Conservation (phyloP, 1,140 invertebrate genomes). For the Euwallacea similis region DNA sequence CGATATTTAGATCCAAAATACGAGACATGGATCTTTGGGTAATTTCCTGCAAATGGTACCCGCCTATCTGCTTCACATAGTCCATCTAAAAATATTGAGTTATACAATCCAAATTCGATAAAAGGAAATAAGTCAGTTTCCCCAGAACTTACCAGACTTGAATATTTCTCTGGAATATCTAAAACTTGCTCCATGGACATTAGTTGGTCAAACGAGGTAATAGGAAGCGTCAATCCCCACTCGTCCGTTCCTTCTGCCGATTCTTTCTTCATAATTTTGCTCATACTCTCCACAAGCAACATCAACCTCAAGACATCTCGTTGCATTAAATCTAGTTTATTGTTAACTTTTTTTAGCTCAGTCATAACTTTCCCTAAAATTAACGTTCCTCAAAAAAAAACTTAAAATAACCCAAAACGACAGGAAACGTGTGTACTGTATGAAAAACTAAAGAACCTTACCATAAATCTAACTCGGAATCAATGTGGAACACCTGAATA, state of each 20-base stretch:
- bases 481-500: too few species aligned
- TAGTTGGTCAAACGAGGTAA: constrained; percentile 2
- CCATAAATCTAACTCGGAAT: too few species aligned
- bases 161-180: constrained; percentile 4
- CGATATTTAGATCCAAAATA: background rate
- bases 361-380: constrained; percentile 4
- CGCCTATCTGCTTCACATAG: constrained; percentile 2
- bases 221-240: constrained; percentile 2
- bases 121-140: background rate
- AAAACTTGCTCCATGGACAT: background rate
- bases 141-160: background rate
- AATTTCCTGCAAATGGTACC: constrained; percentile 4
- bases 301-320: constrained; percentile 2
- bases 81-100: constrained; percentile 8
- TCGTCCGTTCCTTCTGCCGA: background rate
- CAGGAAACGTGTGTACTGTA: too few species aligned
- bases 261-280: background rate
- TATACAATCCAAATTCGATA: background rate
- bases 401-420: too few species aligned
- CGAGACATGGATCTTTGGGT: constrained; percentile 14
- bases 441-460: too few species aligned
- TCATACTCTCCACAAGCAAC: background rate
- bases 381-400: too few species aligned
- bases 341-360: background rate
- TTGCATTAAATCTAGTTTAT: constrained; percentile 3